Evolutionary conservation across 2,113 vertebrate genomes (phyloP), one percentile per base, ranked within the genome.

Genomic region (Plotosus lineatus): DNA sequence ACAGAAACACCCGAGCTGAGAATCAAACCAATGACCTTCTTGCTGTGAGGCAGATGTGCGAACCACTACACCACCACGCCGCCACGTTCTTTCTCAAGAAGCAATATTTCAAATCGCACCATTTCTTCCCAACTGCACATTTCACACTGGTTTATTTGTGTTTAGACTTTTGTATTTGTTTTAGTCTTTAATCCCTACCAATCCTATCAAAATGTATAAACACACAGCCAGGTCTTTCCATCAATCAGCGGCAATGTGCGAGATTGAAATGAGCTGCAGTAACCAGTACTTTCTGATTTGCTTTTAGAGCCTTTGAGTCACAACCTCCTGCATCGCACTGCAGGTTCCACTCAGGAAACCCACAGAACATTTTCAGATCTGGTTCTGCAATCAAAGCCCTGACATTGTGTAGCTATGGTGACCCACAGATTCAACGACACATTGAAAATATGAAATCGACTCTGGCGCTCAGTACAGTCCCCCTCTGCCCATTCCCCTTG

Each of bases 301-400:
- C 60, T 42, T 72, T 72, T 48, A n/a, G 31, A 79, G 65, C 12
- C 1, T 36, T 50, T 69, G 51, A 60, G 72, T 58, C 53, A 36
- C 53, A 15, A 51, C 51, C 38, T 60, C n/a, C 12, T 66, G 60
- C 53, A 61, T 23, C 4, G 66, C n/a, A 58, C 53, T 55, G 77
- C 77, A 44, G 77, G 65, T 69, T 56, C 38, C 51, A 79, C n/a
- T 71, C 28, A 50, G 56, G 46, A 79, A 58, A 68, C 36, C 77
- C 33, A 48, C 50, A 44, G 77, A 51, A 69, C 33, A 55, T 21
- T 69, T 69, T 28, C 58, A 56, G 40, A 44, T 17, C n/a, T 33
- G 46, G 38, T 56, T 40, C 58, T 23, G 76, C 60, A 78, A 65
- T 78, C 61, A 42, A 78, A 65, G 36, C 42, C 31, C 5, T 66